Percentiles rank a stretch among this genome's conserved stretches.
These are phyloP conservation scores for Edolisoma coerulescens DNA, from an alignment of 2,113 vertebrate species.

Conservation along the genomic window DNA sequence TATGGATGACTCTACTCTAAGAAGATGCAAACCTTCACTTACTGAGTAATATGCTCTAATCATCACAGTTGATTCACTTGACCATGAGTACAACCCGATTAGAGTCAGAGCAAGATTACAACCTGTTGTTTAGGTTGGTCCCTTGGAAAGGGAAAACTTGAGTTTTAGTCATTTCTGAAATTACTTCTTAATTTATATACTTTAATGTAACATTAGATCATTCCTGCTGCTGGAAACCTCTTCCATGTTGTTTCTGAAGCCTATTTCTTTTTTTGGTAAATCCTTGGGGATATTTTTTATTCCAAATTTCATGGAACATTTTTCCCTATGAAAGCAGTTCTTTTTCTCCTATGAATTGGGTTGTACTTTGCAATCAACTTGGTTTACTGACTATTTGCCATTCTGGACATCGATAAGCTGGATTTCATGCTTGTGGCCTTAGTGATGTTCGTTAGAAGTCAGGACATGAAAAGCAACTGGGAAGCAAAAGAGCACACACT, in stretches of 20 bases:
- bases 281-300: neutral
- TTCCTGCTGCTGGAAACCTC: neutral
- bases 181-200: neutral
- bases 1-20: neutral
- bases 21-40: neutral
- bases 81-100: neutral
- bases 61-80: neutral
- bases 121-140: neutral
- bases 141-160: neutral
- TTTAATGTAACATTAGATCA: neutral
- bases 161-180: neutral
- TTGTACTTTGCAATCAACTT: neutral
- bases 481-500: neutral
- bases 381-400: neutral
- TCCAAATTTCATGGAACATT: neutral
- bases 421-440: neutral
- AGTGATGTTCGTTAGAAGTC: neutral
- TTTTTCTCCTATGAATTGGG: neutral
- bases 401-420: neutral
- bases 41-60: neutral
- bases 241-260: neutral
- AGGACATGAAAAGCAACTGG: neutral
- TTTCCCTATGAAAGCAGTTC: neutral
- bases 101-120: neutral
- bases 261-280: neutral